Conservation (phyloP, 2,113 vertebrate genomes). For the Calyptomena viridis region DNA sequence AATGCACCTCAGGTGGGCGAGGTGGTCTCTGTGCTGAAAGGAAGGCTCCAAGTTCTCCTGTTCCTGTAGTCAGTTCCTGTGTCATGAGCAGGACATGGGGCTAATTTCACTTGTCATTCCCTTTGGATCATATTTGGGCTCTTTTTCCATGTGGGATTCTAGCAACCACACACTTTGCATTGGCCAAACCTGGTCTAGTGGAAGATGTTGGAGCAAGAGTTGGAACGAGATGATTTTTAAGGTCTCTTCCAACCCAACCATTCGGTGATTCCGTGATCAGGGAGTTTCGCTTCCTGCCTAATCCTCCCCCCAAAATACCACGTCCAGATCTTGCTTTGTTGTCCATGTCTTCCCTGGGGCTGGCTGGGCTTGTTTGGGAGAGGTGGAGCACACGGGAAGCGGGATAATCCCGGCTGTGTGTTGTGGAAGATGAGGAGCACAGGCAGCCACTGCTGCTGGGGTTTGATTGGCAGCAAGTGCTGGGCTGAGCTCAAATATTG, state of each 20-base stretch:
- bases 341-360: not conserved
- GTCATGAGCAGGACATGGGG: fast-evolving
- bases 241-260: not conserved
- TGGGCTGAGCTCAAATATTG: slow-evolving; percentile 61
- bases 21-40: not conserved
- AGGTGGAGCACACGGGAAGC: not conserved
- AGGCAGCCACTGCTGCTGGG: not conserved
- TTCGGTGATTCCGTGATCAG: not conserved
- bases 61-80: fast-evolving
- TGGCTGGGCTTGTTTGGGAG: not conserved
- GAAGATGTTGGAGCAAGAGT: not conserved
- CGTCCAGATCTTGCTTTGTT: not conserved
- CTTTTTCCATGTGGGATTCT: not conserved
- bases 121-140: fast-evolving
- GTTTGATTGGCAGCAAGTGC: slow-evolving; percentile 56
- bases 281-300: not conserved
- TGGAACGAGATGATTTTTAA: not conserved
- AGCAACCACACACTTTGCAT: not conserved
- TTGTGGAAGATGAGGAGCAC: not conserved
- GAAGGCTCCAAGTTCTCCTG: not conserved
- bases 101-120: not conserved
- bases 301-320: not conserved
- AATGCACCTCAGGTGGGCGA: fast-evolving
- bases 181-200: not conserved
- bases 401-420: not conserved